Base-by-base conservation (phyloP, 2,797 vertebrate genomes). In the Acipenser transmontanus region DNA sequence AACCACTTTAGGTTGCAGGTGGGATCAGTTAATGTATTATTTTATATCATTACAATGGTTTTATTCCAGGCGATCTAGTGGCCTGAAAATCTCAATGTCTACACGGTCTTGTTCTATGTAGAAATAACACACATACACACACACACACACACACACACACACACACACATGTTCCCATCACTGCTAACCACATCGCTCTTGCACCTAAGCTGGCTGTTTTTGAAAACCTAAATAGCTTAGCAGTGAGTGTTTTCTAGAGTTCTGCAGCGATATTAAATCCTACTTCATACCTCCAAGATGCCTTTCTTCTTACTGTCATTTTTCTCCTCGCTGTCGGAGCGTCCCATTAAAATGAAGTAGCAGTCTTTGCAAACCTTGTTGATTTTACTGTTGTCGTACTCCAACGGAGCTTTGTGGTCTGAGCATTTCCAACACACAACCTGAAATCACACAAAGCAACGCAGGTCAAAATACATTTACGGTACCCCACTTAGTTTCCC, bases 341-440 rank as follows among this genome's bases (percentile, higher is more conserved):
- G 82, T 13, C 96, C 96, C 0, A 66, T 92, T 76, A 98, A 88
- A 73, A 93, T 91, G 47, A 81, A 87, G 74, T 80, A 95, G 65
- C 97, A 99, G 81, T 97, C 95, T 74, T 82, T 93, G 75, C 97
- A 99, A n/a, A 99, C 97, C 81, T 98, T 98, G 81, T 91, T 98
- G 71, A 88, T 64, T 73, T 95, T 98, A 73, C 92, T 89, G 20
- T 84, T 70, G 7, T 99, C 97, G 0, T 99, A 99, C 66, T 94
- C 92, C 0, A 99, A 92, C 2, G 84, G 71, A 49, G 86, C 93
- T 79, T 98, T 98, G 68, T 97, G 92, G 80, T 99, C 97, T 0
- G 97, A 99, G 79, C 97, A 99, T 77, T 98, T 99, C 91, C 92
- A 96, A 79, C 97, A 99, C 65, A 99, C 97, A 79, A 99, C 97